Evolutionary conservation across 2,888 invertebrate species (phyloP), one percentile per base, ranked within the genome.

Genomic region (Drosophila mercatorum): DNA sequence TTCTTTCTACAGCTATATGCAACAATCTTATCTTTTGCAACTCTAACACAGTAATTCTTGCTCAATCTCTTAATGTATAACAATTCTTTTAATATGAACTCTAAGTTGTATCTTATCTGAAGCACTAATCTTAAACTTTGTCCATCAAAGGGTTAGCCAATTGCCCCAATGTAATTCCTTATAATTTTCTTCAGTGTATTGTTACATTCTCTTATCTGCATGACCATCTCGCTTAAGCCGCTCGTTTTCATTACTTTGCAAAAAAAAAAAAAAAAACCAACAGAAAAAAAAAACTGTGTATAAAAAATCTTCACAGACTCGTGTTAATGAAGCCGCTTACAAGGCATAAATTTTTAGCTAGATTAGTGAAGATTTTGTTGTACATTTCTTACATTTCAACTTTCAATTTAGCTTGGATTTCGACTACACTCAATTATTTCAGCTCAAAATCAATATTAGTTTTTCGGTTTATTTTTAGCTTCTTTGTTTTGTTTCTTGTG

Each of bases 271-370:
- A 56, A 59, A 66, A 40, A 44, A 1, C 22, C n/a, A 12, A 47
- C 6, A 22, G 17, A 10, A 22, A 47, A 22, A 38, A 38, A 40
- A 41, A 40, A 41, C 6, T 43, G 56, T 4, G n/a, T 12, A 53
- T 22, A 53, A 28, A 46, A 53, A 53, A 51, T 36, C 22, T 61
- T 78, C 72, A 61, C 59, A 60, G 58, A 52, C 28, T 65, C 38
- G 63, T 80, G 77, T 55, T 80, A 80, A 79, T 79, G 69, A 73
- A 80, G 40, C 81, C 73, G 73, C 77, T 79, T 80, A 80, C 73
- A 60, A 63, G 52, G 70, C 72, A 80, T 62, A 62, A 47, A 63
- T 44, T 58, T 22, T n/a, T 41, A 58, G 57, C 46, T 11, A 49
- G 22, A 60, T 66, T 65, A 55, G 17, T 14, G 47, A 34, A 49